phyloP scores from a whole-genome alignment of 2,797 vertebrate species.

The Carduelis carduelis region DNA sequence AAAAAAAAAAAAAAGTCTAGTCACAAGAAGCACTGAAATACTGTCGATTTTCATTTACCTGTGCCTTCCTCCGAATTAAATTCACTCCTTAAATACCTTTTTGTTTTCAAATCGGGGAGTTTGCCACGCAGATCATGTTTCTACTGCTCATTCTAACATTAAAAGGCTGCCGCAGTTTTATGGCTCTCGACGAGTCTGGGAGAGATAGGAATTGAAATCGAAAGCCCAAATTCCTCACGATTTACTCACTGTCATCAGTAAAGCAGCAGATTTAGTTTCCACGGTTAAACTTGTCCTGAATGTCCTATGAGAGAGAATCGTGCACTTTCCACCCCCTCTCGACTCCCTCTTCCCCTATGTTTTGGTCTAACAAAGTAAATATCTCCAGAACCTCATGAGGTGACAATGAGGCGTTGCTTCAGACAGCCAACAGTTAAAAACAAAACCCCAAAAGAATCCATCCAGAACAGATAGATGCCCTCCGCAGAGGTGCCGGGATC shows the following conservation, averaged over 20 bases:
- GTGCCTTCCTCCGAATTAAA: background rate
- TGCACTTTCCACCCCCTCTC: rapidly evolving
- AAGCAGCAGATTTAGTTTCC: background rate
- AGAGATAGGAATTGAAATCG: background rate
- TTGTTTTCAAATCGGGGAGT: background rate
- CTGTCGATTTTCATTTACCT: background rate
- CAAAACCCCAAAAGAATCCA: background rate
- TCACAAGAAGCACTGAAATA: background rate
- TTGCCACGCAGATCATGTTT: background rate
- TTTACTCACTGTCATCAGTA: background rate
- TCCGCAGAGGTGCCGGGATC: background rate
- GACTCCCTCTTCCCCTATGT: rapidly evolving
- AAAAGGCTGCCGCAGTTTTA: background rate
- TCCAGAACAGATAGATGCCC: background rate
- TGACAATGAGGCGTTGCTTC: background rate
- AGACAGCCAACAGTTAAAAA: background rate
- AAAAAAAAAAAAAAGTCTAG: background rate
- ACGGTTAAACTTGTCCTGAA: background rate
- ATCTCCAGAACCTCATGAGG: background rate
- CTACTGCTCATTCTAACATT: background rate
- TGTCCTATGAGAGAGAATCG: background rate
- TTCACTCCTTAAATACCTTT: background rate
- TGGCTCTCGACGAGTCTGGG: background rate
- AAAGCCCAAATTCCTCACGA: background rate
- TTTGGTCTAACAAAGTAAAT: background rate